Evolutionary conservation across 2,113 vertebrate species (phyloP).

Genomic region (Cygnus atratus): DNA sequence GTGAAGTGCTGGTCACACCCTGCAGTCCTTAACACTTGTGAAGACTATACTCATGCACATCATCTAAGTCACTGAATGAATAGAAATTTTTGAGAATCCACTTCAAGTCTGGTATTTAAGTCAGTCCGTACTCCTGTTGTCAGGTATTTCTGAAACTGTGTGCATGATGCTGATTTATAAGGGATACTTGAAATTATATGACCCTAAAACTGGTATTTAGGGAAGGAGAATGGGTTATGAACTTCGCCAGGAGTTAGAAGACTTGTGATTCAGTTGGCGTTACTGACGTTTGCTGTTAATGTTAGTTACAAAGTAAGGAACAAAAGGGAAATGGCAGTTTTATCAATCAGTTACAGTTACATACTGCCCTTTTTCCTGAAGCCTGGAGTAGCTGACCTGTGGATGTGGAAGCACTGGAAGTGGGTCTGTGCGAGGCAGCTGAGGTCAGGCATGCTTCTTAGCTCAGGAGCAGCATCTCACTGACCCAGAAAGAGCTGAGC

Average conservation of each 20-base stretch:
- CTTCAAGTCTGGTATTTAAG: not conserved
- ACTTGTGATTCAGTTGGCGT: not conserved
- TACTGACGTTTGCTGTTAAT: not conserved
- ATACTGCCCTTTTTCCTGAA: not conserved
- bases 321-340: not conserved
- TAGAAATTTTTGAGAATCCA: not conserved
- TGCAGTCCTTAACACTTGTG: not conserved
- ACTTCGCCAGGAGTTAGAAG: not conserved
- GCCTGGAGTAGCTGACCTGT: slow-evolving; percentile 27
- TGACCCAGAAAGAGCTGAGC: slow-evolving; percentile 47
- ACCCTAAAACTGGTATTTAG: not conserved
- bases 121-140: not conserved
- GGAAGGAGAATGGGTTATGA: not conserved
- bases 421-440: slow-evolving; percentile 27
- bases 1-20: not conserved
- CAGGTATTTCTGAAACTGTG: not conserved
- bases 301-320: not conserved
- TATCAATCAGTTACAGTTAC: not conserved
- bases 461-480: slow-evolving; percentile 25
- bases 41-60: not conserved
- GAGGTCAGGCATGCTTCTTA: slow-evolving; percentile 22
- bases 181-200: not conserved
- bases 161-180: not conserved
- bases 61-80: not conserved
- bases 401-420: not conserved